phyloP scores from a whole-genome alignment of 2,113 vertebrate species.

The Chunga burmeisteri region DNA sequence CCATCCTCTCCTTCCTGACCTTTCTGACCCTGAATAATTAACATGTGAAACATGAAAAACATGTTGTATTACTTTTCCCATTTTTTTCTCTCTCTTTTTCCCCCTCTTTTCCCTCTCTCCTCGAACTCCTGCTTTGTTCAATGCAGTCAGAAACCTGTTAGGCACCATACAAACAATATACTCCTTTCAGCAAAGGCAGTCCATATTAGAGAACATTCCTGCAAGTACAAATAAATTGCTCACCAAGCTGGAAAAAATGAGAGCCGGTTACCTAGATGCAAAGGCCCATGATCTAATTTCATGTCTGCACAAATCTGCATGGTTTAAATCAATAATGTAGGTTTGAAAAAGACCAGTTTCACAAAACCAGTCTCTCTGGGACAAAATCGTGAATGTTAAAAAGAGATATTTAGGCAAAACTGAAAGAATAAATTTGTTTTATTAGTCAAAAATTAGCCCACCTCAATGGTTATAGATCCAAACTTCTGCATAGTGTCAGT shows the following conservation, averaged over 20 bases:
- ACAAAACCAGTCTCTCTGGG: background rate
- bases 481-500: background rate
- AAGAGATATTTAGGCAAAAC: background rate
- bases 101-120: background rate
- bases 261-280: background rate
- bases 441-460: background rate
- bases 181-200: background rate
- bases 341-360: background rate
- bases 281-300: background rate
- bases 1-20: conserved; percentile 73
- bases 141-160: background rate
- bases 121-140: background rate
- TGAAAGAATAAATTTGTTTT: background rate
- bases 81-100: background rate
- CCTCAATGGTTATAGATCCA: background rate
- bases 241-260: background rate
- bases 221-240: background rate
- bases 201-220: background rate
- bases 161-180: background rate
- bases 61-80: background rate
- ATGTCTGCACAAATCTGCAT: background rate
- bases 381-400: background rate
- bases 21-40: conserved; percentile 48
- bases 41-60: background rate
- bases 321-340: background rate